These are phyloP conservation scores for Unio delphinus DNA, from an alignment of 2,888 invertebrate species.

Conservation along the genomic window DNA sequence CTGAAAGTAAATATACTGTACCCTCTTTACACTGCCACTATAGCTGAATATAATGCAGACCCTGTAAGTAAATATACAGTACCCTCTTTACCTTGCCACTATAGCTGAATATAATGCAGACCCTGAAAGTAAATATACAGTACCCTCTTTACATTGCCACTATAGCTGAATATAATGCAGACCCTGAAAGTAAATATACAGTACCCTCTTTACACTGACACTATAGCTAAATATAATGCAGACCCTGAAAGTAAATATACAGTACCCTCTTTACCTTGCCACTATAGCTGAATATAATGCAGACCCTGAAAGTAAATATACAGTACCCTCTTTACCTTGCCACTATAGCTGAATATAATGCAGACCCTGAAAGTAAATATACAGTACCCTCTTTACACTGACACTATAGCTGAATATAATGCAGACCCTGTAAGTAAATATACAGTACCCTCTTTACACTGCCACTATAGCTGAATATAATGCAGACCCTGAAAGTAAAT, in stretches of 20 bases:
- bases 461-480: constrained; percentile 95
- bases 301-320: neutral
- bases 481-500: constrained; percentile 71
- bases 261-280: constrained; percentile 77
- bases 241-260: constrained; percentile 53
- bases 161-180: constrained; percentile 91
- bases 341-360: constrained; percentile 91
- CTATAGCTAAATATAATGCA: constrained; percentile 92
- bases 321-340: constrained; percentile 99
- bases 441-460: constrained; percentile 72
- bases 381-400: constrained; percentile 98
- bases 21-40: constrained; percentile 95
- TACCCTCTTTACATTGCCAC: constrained; percentile 98
- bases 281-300: constrained; percentile 93
- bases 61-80: constrained; percentile 54
- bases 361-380: constrained; percentile 75
- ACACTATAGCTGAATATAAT: constrained; percentile 92
- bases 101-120: constrained; percentile 90
- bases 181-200: constrained; percentile 77
- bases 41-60: constrained; percentile 90
- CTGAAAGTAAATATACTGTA: constrained; percentile 81
- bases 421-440: constrained; percentile 73
- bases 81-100: constrained; percentile 80
- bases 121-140: constrained; percentile 73
- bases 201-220: constrained; percentile 97